phyloP scores from a whole-genome alignment of 2,113 vertebrate genomes.

The Numida meleagris region DNA sequence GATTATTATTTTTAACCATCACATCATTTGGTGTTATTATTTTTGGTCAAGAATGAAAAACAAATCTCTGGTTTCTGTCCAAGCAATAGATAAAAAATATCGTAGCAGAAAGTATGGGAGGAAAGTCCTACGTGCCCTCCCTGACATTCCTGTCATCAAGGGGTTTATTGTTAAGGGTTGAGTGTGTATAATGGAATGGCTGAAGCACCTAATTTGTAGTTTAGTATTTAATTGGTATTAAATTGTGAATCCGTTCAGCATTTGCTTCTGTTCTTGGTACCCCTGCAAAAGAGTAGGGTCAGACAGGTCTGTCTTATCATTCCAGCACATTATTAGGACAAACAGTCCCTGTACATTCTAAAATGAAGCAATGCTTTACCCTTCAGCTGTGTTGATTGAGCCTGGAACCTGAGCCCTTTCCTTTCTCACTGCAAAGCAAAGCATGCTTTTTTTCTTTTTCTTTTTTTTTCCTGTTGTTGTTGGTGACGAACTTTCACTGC shows the following conservation, averaged over 20 bases:
- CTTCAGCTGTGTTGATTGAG: not conserved
- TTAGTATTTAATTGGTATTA: not conserved
- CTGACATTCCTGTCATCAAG: not conserved
- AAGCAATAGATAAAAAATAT: slow-evolving; percentile 8
- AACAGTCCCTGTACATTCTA: not conserved
- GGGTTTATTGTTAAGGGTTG: not conserved
- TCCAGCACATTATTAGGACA: not conserved
- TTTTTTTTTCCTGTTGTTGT: not conserved
- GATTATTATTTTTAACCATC: slow-evolving; percentile 23
- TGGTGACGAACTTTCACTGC: not conserved
- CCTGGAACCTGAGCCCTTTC: not conserved
- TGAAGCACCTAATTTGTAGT: not conserved
- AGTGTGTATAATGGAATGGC: not conserved
- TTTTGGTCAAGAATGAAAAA: slow-evolving; percentile 17
- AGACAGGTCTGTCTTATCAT: not conserved
- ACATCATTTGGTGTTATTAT: not conserved
- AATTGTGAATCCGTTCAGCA: not conserved
- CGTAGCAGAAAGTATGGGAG: not conserved
- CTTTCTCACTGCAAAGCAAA: not conserved
- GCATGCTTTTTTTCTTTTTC: not conserved
- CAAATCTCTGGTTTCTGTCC: not conserved
- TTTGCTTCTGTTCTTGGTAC: not conserved
- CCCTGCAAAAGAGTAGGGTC: not conserved
- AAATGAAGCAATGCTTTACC: slow-evolving; percentile 7
- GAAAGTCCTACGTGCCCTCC: not conserved